Percentiles rank a stretch among this genome's conserved stretches.
Evolutionary conservation across 1,140 invertebrate genomes (phyloP).

Genomic region (Conopomorpha cramerella): DNA sequence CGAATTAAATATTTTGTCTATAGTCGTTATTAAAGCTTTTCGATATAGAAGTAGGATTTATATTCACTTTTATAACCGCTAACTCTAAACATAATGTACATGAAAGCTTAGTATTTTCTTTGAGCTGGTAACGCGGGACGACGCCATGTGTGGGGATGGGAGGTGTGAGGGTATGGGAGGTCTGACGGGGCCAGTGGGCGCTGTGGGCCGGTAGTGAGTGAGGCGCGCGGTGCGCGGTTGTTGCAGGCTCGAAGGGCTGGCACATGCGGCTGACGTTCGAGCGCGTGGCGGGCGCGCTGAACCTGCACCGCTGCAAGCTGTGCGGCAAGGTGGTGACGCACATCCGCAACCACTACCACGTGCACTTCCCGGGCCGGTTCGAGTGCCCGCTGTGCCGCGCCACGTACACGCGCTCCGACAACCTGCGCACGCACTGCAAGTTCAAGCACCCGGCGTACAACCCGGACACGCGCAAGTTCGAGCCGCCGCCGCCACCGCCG

Average conservation of each 20-base stretch:
- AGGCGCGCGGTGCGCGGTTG: too few relatives aligned
- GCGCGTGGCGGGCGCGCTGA: slow-evolving; percentile 83
- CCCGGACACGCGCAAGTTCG: slow-evolving; percentile 81
- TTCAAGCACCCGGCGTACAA: slow-evolving; percentile 83
- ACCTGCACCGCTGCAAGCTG: slow-evolving; percentile 88
- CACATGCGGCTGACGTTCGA: slow-evolving; percentile 90
- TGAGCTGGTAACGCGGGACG: too few relatives aligned
- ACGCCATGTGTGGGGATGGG: slow-evolving; percentile 7
- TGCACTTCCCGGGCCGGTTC: slow-evolving; percentile 86
- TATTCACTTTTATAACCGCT: too few relatives aligned
- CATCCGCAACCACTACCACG: slow-evolving; percentile 89
- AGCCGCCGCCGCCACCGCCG: slow-evolving; percentile 64
- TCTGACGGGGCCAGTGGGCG: slow-evolving; percentile 4
- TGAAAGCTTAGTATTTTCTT: too few relatives aligned
- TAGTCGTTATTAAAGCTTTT: slow-evolving; percentile 42
- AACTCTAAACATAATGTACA: too few relatives aligned
- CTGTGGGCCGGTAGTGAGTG: too few relatives aligned
- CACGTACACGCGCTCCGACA: slow-evolving; percentile 86
- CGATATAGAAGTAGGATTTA: slow-evolving; percentile 44
- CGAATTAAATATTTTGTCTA: slow-evolving; percentile 30
- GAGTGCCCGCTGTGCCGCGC: slow-evolving; percentile 85
- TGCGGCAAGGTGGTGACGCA: slow-evolving; percentile 90
- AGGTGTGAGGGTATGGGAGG: slow-evolving; percentile 5
- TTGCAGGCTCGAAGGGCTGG: slow-evolving; percentile 89
- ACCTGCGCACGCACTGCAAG: slow-evolving; percentile 86